Evolutionary conservation across 2,113 vertebrate species (phyloP).

Genomic region (Sapajus apella): DNA sequence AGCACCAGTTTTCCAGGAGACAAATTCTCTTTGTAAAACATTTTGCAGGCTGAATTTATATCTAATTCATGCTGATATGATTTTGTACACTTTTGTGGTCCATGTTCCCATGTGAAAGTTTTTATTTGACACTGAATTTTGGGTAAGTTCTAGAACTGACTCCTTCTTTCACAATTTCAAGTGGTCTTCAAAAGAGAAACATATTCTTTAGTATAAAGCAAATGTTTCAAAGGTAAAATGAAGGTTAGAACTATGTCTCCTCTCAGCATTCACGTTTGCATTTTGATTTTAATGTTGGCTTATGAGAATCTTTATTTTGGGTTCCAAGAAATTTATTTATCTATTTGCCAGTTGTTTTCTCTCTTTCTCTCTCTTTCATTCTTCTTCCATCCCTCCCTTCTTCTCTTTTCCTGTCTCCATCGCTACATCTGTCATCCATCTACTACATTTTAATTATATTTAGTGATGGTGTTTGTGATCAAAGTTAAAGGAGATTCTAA

Average conservation of each 20-base stretch:
- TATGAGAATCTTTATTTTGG: not conserved
- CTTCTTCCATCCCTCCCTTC: fast-evolving
- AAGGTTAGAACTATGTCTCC: not conserved
- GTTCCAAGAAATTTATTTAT: not conserved
- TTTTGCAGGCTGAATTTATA: not conserved
- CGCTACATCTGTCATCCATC: not conserved
- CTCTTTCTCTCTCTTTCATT: not conserved
- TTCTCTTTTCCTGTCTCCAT: not conserved
- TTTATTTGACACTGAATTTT: not conserved
- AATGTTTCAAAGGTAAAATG: not conserved
- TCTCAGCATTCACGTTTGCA: not conserved
- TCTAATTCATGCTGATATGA: not conserved
- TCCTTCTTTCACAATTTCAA: not conserved
- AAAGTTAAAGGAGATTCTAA: not conserved
- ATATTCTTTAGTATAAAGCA: not conserved
- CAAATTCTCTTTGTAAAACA: not conserved
- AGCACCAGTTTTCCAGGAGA: not conserved
- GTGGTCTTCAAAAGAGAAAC: not conserved
- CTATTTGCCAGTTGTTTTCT: not conserved
- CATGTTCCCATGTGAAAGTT: not conserved
- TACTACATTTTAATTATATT: not conserved
- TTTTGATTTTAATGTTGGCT: not conserved
- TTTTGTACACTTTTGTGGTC: not conserved
- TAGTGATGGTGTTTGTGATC: not conserved
- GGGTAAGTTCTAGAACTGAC: not conserved